Base-by-base conservation (phyloP, 2,113 vertebrate genomes). In the Saguinus midas region DNA sequence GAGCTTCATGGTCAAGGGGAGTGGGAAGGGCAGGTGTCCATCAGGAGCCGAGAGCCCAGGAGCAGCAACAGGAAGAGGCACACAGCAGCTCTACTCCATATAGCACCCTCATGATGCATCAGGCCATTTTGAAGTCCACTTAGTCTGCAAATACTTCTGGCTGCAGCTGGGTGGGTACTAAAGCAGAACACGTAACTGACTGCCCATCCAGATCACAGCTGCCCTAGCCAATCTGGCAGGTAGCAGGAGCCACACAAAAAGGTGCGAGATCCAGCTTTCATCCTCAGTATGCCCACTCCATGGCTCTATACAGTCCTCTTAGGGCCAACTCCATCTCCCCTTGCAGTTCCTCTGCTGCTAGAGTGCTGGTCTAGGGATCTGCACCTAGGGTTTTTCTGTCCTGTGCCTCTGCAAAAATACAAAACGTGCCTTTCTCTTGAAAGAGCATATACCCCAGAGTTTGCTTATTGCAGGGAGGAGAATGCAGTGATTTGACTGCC, bases 351-450 rank as follows among this genome's bases (percentile, higher is more conserved):
- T 55, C 37, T 7, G 13, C 50, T 25, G 7, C 25, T 23, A 35
- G 52, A 40, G 40, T 64, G 27, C 8, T 73, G 20, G 16, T 25
- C 21, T 17, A 1, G 6, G 3, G 21, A 55, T 73, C 17, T 8
- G 0, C 3, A 0, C 12, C 35, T n/a, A 50, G 32, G n/a, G 0
- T 17, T 66, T 45, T 17, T 6, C 4, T 7, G 8, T 8, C 5
- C 3, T 35, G 11, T 18, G 1, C 7, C 10, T 50, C 40, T 23
- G 37, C n/a, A 91, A 55, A 91, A 85, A 20, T 45, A 35, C 35
- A 35, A 80, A 80, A 25, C 73, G 61, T 73, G 23, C 45, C 73
- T 66, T 91, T 88, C 52, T 50, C 14, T 81, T 82, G 20, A 7
- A 93, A 87, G 6, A 57, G 32, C 5, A 5, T 66, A 16, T n/a